Evolutionary conservation across 2,113 vertebrate species (phyloP).

Genomic region (Tragelaphus imberbis): DNA sequence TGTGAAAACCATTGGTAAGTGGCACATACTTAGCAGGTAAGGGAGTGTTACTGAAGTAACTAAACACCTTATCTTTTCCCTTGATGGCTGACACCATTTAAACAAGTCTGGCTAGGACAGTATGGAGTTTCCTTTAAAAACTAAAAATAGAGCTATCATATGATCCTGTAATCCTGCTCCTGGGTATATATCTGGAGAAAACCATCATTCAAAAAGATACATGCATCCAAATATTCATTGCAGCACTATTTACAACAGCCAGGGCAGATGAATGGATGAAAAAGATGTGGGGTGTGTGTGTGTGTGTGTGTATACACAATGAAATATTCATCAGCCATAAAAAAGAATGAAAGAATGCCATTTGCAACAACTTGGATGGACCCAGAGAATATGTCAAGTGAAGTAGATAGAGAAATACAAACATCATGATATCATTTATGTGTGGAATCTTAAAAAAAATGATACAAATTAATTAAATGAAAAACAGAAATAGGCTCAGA

Average conservation of each 20-base stretch:
- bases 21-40: background rate
- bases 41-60: too few relatives aligned
- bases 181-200: background rate
- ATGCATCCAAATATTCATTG: background rate
- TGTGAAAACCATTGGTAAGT: background rate
- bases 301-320: background rate
- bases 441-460: background rate
- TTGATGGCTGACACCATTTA: too few relatives aligned
- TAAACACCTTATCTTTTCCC: rapidly evolving
- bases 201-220: background rate
- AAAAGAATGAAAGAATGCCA: background rate
- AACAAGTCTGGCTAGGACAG: background rate
- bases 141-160: background rate
- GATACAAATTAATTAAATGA: background rate
- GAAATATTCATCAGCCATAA: background rate
- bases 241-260: background rate
- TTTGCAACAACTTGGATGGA: background rate
- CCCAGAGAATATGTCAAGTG: background rate
- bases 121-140: background rate
- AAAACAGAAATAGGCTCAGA: background rate
- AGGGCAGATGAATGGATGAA: background rate
- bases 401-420: background rate
- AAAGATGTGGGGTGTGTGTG: background rate
- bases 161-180: background rate
- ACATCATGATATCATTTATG: background rate